These are phyloP conservation scores for Aphis craccivora DNA, from an alignment of 1,140 invertebrate species.

Conservation along the genomic window DNA sequence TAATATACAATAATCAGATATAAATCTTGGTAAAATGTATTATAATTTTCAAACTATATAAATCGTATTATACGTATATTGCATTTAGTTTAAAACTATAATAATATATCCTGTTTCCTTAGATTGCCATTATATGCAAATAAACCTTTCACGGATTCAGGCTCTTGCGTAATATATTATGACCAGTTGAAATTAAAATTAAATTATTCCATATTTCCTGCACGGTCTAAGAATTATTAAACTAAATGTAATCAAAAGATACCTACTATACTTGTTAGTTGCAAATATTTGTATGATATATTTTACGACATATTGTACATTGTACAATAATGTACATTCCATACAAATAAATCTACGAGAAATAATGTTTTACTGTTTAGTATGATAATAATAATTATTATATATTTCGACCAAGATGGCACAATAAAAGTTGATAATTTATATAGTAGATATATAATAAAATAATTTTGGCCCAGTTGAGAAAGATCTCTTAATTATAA, in stretches of 20 bases:
- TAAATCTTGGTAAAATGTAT: background rate
- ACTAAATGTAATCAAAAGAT: background rate
- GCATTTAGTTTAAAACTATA: background rate
- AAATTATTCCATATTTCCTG: background rate
- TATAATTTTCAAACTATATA: background rate
- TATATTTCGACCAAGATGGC: too few relatives aligned
- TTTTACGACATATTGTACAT: background rate
- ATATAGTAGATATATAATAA: too few relatives aligned
- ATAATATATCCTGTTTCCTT: background rate
- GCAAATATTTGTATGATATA: background rate
- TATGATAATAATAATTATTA: background rate
- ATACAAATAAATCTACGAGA: background rate
- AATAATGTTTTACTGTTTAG: background rate
- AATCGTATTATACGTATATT: background rate
- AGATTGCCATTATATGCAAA: background rate
- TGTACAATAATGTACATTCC: background rate
- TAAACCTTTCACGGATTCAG: background rate
- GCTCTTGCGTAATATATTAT: background rate
- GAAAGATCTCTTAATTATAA: too few relatives aligned
- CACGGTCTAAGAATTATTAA: background rate
- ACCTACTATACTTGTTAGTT: background rate
- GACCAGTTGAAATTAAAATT: background rate
- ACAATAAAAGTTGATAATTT: too few relatives aligned
- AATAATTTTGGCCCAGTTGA: too few relatives aligned
- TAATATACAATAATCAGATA: background rate